Evolutionary conservation across 2,888 invertebrate genomes (phyloP).

Genomic region (Toxonevra muliebris): DNA sequence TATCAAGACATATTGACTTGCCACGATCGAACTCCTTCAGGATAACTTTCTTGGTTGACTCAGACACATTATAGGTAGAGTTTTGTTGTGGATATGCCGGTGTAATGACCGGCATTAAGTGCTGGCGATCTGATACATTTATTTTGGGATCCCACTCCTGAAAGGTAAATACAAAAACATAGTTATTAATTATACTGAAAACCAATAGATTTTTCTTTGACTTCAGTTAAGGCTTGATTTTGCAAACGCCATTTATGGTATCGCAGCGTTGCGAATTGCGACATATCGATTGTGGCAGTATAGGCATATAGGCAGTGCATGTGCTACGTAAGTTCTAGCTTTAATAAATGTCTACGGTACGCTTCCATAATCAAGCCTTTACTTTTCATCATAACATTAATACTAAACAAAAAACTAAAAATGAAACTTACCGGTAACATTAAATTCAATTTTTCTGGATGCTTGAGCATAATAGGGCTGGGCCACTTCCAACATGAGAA

Average conservation of each 20-base stretch:
- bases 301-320: no score
- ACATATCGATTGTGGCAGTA: no score
- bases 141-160: slow-evolving; percentile 95
- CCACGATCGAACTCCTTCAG: slow-evolving; percentile 90
- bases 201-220: background rate
- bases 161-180: slow-evolving; percentile 15
- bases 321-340: no score
- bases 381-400: no score
- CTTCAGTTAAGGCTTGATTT: no score
- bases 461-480: slow-evolving; percentile 94
- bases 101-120: slow-evolving; percentile 99
- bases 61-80: slow-evolving; percentile 97
- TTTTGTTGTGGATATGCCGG: slow-evolving; percentile 99
- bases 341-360: no score
- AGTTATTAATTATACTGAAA: background rate
- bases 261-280: no score
- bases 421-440: slow-evolving; percentile 75
- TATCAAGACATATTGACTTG: slow-evolving; percentile 80
- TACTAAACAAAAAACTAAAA: background rate
- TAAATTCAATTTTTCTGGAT: slow-evolving; percentile 86
- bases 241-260: no score
- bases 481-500: slow-evolving; percentile 99
- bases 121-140: slow-evolving; percentile 90
- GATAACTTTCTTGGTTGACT: slow-evolving; percentile 92
- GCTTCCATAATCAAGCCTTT: no score